A percentile compares a stretch with the other conserved stretches of the same genome.
These are phyloP conservation scores for Oncorhynchus kisutch DNA, from an alignment of 2,113 vertebrate genomes.

Conservation along the genomic window DNA sequence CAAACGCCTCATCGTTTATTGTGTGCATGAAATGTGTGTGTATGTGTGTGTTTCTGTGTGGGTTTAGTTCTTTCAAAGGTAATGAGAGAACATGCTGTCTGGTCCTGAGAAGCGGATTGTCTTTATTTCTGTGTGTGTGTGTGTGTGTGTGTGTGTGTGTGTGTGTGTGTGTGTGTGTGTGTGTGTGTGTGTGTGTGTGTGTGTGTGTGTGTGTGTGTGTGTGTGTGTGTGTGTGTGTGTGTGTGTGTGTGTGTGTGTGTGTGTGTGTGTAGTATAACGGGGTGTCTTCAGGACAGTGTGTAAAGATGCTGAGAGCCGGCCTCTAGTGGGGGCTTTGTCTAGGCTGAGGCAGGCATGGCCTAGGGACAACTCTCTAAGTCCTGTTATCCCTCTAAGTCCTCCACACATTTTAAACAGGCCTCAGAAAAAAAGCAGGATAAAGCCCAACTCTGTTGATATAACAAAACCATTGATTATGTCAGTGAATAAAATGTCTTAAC, in stretches of 20 bases:
- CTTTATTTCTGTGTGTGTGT: not conserved
- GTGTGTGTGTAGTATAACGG: not conserved
- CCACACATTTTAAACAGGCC: not conserved
- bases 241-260: no score
- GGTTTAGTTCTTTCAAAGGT: not conserved
- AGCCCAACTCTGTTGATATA: not conserved
- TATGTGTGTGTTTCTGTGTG: not conserved
- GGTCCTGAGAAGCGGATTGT: not conserved
- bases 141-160: not conserved
- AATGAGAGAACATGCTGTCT: not conserved
- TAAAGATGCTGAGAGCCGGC: not conserved
- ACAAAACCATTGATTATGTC: not conserved
- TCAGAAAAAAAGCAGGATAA: not conserved
- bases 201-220: not conserved
- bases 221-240: not conserved
- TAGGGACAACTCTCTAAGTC: not conserved
- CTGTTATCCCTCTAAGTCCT: conserved; percentile 7
- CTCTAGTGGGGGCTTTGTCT: not conserved
- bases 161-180: not conserved
- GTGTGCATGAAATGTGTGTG: not conserved
- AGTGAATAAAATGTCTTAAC: not conserved
- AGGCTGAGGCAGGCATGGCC: not conserved
- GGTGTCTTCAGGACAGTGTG: not conserved
- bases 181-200: conserved; percentile 5
- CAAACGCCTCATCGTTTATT: conserved; percentile 39